These are phyloP conservation scores for Eleutherodactylus coqui DNA, from an alignment of 2,797 vertebrate genomes.

Conservation along the genomic window DNA sequence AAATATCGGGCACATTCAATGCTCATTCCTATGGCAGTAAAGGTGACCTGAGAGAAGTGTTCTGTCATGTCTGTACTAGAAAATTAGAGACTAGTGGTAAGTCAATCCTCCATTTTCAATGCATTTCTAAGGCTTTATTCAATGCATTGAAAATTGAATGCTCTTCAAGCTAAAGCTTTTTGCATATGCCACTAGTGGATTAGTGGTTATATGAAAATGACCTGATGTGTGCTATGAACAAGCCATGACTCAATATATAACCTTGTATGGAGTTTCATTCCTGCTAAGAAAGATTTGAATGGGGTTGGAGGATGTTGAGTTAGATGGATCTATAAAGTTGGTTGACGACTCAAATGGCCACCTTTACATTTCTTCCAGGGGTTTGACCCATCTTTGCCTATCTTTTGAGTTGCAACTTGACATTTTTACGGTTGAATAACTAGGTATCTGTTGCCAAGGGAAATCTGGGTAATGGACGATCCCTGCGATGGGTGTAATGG, in stretches of 20 bases:
- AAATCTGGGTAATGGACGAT: background rate
- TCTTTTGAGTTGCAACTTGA: background rate
- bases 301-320: background rate
- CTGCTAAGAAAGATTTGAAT: background rate
- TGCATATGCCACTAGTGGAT: conserved; percentile 2
- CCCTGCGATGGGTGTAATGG: background rate
- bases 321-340: background rate
- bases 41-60: conserved; percentile 45
- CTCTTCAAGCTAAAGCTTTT: background rate
- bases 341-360: background rate
- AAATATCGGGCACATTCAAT: conserved; percentile 54
- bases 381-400: background rate
- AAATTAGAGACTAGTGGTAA: conserved; percentile 16
- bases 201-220: conserved; percentile 11
- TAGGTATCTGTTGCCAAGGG: background rate
- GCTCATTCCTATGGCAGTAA: conserved; percentile 50
- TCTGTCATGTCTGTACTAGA: conserved; percentile 20
- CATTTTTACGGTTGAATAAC: background rate
- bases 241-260: background rate
- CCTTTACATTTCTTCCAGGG: background rate
- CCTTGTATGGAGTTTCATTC: background rate
- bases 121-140: conserved; percentile 22
- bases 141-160: conserved; percentile 63
- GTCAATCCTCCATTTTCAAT: conserved; percentile 62
- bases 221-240: background rate